Evolutionary conservation across 2,797 vertebrate genomes (phyloP).

Genomic region (Acanthiza pusilla): DNA sequence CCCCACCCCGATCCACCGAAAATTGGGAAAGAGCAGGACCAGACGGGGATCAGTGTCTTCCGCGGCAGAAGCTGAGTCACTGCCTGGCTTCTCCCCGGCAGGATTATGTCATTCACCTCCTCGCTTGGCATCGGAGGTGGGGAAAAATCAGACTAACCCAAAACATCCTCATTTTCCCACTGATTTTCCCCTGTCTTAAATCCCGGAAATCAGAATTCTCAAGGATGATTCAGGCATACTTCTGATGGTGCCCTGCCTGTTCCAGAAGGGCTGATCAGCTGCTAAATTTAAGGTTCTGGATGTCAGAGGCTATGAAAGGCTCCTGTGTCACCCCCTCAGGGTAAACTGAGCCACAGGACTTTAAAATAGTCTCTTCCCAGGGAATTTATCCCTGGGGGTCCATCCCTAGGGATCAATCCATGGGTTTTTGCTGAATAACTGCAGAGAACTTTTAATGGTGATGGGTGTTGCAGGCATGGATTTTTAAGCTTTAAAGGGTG

Average conservation of each 20-base stretch:
- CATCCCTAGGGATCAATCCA: neutral
- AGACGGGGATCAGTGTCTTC: neutral
- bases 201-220: neutral
- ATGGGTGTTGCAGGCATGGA: fast-evolving
- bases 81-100: neutral
- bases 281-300: neutral
- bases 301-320: neutral
- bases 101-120: neutral
- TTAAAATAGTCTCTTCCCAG: neutral
- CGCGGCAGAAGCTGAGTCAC: constrained; percentile 12
- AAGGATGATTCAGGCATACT: neutral
- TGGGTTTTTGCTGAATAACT: neutral
- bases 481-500: neutral
- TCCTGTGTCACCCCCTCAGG: neutral
- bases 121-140: neutral
- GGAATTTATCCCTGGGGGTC: neutral
- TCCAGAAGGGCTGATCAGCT: neutral
- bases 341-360: neutral
- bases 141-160: neutral
- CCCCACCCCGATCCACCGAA: neutral
- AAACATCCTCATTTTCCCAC: neutral
- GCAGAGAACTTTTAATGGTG: neutral
- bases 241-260: neutral
- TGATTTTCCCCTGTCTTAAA: neutral
- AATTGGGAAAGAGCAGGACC: neutral